Base-by-base conservation (phyloP, 2,797 vertebrate species). In the Halcyon badia region DNA sequence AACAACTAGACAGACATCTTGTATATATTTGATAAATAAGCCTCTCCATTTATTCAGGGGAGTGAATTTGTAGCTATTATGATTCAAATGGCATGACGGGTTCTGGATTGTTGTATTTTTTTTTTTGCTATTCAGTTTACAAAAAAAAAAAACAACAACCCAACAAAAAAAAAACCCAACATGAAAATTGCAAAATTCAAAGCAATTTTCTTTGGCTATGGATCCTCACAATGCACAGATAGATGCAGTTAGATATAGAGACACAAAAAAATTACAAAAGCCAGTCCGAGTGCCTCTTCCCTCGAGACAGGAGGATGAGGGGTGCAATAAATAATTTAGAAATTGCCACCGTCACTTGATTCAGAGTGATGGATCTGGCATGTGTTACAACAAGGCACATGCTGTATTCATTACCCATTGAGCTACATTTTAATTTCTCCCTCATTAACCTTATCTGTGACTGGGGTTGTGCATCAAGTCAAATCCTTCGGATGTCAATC, bases 31-130 rank as follows among this genome's bases (percentile, higher is more conserved):
- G 97, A 97, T 98, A 98, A 98, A 98, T 98, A 98, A 98, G 97
- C 95, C 96, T 98, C 97, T 97, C 97, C 97, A 94, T 98, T 98
- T 98, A 98, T 98, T 98, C 98, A 98, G 94, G 94, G 95, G 96
- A 98, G 97, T 98, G 98, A 98, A 98, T 98, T 98, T 98, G 98
- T 97, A 97, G 97, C 98, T 98, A 98, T 98, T 98, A 98, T 98
- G 97, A 98, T 98, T 98, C 98, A 98, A 98, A 98, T 98, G 97
- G 97, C 97, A 97, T 97, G 98, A 97, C 98, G 97, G 97, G 98
- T 97, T 98, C 96, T 93, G 91, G 94, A 94, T 98, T 97, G 97
- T 97, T 96, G 94, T 97, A 79, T 51, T 51, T 11, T 46, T 46
- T 46, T 51, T 51, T 51, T 87, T 91, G 93, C 97, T 98, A 95